These are phyloP conservation scores for Bombyx mori DNA, from an alignment of 1,140 invertebrate genomes.

Conservation along the genomic window DNA sequence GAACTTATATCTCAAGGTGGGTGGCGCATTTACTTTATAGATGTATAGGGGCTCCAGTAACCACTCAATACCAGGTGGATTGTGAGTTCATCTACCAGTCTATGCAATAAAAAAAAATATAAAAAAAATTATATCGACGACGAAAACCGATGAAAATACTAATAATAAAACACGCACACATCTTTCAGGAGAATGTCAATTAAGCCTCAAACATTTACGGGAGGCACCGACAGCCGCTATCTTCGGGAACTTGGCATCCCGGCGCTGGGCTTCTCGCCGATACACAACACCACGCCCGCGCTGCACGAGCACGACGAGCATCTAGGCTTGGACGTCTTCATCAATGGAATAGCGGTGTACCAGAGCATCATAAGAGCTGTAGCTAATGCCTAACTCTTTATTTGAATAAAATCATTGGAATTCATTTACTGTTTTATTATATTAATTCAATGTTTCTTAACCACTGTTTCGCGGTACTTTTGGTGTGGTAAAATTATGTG, in stretches of 20 bases:
- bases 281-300: slow-evolving; percentile 80
- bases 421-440: no score
- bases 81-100: no score
- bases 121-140: no score
- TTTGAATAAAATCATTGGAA: no score
- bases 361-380: slow-evolving; percentile 56
- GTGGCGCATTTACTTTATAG: no score
- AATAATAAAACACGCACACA: no score
- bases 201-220: slow-evolving; percentile 44
- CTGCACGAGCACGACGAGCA: slow-evolving; percentile 88
- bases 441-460: slow-evolving; percentile 30
- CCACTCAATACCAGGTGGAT: no score
- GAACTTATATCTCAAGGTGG: no score
- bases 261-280: slow-evolving; percentile 86
- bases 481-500: background rate
- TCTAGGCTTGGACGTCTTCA: slow-evolving; percentile 77
- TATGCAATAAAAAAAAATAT: no score
- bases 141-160: no score
- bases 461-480: slow-evolving; percentile 68
- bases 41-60: no score
- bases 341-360: slow-evolving; percentile 82
- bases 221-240: slow-evolving; percentile 50
- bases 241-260: slow-evolving; percentile 73
- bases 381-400: slow-evolving; percentile 1
- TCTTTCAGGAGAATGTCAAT: slow-evolving; percentile 67